Evolutionary conservation across 1,140 invertebrate genomes (phyloP).

Genomic region (Psilanteris sp.): DNA sequence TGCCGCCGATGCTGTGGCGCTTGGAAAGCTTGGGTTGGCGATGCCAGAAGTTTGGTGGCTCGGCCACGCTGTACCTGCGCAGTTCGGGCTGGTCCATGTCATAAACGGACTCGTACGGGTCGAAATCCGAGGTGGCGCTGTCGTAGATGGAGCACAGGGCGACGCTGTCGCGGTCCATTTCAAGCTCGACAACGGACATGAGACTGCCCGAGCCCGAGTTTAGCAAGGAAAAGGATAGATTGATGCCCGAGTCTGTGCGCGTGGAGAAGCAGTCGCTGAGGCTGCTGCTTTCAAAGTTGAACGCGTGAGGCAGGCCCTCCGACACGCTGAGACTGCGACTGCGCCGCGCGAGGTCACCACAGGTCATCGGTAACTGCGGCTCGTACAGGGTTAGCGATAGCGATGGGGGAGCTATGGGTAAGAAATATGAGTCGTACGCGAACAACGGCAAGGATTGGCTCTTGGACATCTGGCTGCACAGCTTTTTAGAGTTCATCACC

Average conservation of each 20-base stretch:
- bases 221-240: constrained; percentile 58
- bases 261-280: constrained; percentile 25
- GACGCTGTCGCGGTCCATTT: constrained; percentile 16
- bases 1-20: constrained; percentile 38
- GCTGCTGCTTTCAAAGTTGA: constrained; percentile 9
- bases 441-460: constrained; percentile 57
- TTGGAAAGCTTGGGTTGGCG: constrained; percentile 59
- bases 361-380: constrained; percentile 8
- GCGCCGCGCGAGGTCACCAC: not conserved
- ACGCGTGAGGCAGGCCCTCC: not conserved
- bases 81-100: not conserved
- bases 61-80: constrained; percentile 21
- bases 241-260: constrained; percentile 67
- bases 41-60: not conserved
- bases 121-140: constrained; percentile 3
- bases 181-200: constrained; percentile 26
- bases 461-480: constrained; percentile 66
- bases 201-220: constrained; percentile 32
- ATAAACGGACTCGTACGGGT: constrained; percentile 4
- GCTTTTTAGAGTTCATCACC: constrained; percentile 69
- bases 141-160: constrained; percentile 3
- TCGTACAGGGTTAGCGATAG: constrained; percentile 67
- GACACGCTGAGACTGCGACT: constrained; percentile 20
- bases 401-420: constrained; percentile 37
- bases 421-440: constrained; percentile 48